These are phyloP conservation scores for Cephalopachus bancanus DNA, from an alignment of 2,797 vertebrate genomes.

Conservation along the genomic window DNA sequence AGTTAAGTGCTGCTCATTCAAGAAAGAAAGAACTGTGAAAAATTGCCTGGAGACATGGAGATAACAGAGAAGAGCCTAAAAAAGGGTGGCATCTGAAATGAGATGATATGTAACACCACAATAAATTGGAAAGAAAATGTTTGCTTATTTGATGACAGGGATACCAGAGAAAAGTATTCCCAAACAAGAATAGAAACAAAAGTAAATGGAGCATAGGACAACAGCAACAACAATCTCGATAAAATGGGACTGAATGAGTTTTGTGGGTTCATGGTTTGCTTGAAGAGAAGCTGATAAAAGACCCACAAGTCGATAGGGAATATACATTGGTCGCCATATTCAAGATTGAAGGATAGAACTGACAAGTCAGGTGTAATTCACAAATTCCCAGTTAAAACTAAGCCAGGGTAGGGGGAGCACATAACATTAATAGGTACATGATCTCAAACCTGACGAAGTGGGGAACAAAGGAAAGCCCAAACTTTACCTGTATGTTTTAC, in stretches of 20 bases:
- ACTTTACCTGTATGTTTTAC: too few relatives aligned
- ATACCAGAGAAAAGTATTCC: neutral
- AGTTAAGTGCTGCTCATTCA: neutral
- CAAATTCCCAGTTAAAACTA: neutral
- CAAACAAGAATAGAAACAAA: neutral
- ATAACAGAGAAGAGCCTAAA: neutral
- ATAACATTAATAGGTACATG: too few relatives aligned
- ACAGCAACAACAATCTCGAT: neutral
- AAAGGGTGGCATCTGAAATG: neutral
- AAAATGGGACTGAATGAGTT: neutral
- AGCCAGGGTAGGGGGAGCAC: too few relatives aligned
- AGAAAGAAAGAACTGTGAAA: conserved; percentile 24
- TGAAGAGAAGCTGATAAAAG: neutral
- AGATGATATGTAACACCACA: neutral
- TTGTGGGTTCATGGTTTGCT: neutral
- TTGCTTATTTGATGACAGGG: neutral
- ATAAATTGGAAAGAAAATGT: neutral
- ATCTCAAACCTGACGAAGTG: too few relatives aligned
- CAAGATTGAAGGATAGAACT: neutral
- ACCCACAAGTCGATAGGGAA: neutral
- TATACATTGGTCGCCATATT: neutral
- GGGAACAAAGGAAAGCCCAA: too few relatives aligned
- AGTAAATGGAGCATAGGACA: neutral
- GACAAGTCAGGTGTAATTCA: neutral
- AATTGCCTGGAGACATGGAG: neutral